A percentile compares a stretch with the other conserved stretches of the same genome.
Evolutionary conservation across 2,797 vertebrate genomes (phyloP).

Genomic region (Rhinoraja longicauda): DNA sequence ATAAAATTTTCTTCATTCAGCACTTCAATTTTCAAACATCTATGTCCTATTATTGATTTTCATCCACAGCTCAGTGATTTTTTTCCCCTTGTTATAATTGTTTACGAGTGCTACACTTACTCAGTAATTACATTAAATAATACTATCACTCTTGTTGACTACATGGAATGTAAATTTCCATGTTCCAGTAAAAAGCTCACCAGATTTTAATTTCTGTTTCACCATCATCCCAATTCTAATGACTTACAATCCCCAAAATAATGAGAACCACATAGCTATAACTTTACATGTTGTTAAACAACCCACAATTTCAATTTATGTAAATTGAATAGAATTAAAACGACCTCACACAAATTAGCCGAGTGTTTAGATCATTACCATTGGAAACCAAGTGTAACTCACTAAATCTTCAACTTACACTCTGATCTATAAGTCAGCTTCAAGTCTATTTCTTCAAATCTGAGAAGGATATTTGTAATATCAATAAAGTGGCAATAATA

Average conservation of each 20-base stretch:
- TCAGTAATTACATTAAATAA: conserved; percentile 13
- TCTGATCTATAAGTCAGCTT: not conserved
- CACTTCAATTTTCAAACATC: not conserved
- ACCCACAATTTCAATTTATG: not conserved
- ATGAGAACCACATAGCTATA: not conserved
- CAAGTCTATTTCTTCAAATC: not conserved
- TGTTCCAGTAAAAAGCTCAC: not conserved
- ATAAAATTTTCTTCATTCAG: not conserved
- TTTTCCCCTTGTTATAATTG: not conserved
- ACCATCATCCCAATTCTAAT: not conserved
- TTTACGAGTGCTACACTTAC: conserved; percentile 6
- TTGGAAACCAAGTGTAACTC: not conserved
- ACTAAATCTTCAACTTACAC: not conserved
- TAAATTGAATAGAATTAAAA: not conserved
- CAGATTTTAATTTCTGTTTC: not conserved
- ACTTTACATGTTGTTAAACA: not conserved
- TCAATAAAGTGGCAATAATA: not conserved
- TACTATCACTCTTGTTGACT: not conserved
- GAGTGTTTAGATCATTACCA: not conserved
- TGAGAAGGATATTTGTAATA: not conserved
- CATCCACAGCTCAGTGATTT: not conserved
- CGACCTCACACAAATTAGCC: not conserved
- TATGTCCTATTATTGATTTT: not conserved
- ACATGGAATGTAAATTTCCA: not conserved
- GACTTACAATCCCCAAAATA: not conserved